Percentiles rank a stretch among this genome's conserved stretches.
Evolutionary conservation across 2,113 vertebrate species (phyloP).

Genomic region (Scartelaos histophorus): DNA sequence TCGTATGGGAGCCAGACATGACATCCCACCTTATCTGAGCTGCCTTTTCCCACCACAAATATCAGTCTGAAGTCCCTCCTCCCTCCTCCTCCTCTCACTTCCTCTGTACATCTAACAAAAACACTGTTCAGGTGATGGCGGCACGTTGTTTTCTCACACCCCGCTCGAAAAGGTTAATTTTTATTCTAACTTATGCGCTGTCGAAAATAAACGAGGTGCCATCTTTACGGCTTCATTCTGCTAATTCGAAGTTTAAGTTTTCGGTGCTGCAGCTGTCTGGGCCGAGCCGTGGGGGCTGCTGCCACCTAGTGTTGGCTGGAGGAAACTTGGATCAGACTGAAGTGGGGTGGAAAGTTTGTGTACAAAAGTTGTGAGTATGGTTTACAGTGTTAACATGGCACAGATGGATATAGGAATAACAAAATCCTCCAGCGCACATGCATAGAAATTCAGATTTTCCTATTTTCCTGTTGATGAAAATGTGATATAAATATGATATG

Average conservation of each 20-base stretch:
- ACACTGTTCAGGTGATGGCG: conserved; percentile 29
- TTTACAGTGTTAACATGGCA: too few relatives aligned
- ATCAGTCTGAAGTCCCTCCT: conserved; percentile 43
- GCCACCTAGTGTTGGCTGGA: conserved; percentile 70
- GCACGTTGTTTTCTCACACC: conserved; percentile 17
- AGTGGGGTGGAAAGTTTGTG: background rate
- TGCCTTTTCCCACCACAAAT: conserved; percentile 72
- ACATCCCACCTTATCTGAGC: conserved; percentile 71
- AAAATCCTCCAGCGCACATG: too few relatives aligned
- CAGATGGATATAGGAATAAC: too few relatives aligned
- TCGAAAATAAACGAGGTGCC: conserved; percentile 32
- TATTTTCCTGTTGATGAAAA: too few relatives aligned
- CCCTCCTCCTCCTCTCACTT: conserved; percentile 42
- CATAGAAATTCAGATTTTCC: too few relatives aligned
- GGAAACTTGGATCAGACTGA: background rate
- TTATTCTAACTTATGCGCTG: conserved; percentile 4
- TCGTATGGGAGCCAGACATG: conserved; percentile 74
- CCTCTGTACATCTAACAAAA: conserved; percentile 26
- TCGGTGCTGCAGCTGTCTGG: conserved; percentile 13
- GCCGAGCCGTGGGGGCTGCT: conserved; percentile 53
- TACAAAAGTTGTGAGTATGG: background rate
- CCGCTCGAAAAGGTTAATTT: background rate
- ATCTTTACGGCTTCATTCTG: conserved; percentile 45
- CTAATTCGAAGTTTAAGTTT: conserved; percentile 22
- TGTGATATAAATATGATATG: too few relatives aligned